phyloP scores from a whole-genome alignment of 2,113 vertebrate species.

The Tenrec ecaudatus region DNA sequence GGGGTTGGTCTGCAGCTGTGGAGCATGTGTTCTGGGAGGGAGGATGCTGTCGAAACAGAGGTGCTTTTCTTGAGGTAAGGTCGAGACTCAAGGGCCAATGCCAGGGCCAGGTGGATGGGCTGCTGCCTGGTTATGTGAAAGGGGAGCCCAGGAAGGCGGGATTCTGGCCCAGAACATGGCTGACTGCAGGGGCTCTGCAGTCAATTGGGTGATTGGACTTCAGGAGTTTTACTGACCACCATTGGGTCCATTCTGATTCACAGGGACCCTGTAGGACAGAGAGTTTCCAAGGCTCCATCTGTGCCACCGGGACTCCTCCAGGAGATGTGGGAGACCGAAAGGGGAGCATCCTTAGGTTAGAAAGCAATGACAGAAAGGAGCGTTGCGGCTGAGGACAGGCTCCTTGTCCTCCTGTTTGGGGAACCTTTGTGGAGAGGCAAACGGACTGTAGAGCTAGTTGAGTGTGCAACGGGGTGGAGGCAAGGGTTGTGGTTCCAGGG shows the following conservation, averaged over 20 bases:
- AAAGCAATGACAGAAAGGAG: no score
- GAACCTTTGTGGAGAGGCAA: neutral
- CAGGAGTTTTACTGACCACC: neutral
- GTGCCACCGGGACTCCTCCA: no score
- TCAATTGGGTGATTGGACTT: neutral
- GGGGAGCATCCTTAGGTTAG: neutral
- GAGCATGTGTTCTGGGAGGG: neutral
- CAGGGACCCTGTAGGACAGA: no score
- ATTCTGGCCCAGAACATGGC: slow-evolving; percentile 18
- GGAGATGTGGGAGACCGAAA: neutral
- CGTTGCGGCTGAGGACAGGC: neutral
- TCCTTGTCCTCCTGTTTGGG: rapidly evolving
- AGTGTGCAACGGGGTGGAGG: no score
- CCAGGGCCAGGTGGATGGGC: neutral
- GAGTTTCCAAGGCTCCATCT: no score
- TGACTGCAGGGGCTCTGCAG: neutral
- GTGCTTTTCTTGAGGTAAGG: neutral
- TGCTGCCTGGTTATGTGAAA: neutral
- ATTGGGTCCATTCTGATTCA: no score
- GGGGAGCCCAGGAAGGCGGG: neutral
- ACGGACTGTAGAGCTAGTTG: no score
- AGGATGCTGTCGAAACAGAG: neutral
- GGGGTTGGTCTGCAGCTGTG: no score
- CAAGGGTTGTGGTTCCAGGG: no score
- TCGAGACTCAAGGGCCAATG: neutral